Evolutionary conservation across 2,888 invertebrate genomes (phyloP), one percentile per base, ranked within the genome.

Genomic region (Heliconius ethilla): DNA sequence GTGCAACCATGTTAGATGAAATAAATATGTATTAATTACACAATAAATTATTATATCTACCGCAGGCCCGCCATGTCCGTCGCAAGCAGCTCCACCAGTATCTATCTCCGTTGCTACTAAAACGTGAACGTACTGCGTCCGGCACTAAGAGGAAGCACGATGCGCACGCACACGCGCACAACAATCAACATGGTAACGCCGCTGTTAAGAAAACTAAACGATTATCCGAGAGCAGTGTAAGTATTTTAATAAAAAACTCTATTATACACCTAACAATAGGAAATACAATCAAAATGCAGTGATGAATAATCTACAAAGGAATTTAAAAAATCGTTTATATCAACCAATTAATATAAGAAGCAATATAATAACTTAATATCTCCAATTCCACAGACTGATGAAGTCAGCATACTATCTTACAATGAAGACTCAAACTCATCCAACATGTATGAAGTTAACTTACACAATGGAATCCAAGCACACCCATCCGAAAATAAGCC

Each of bases 41-140:
- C 18, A 18, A 15, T 51, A 51, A 18, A 51, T 18, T 6, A 51
- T 6, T 15, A 15, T 18, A 18, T 51, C 18, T 51, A 51, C 40
- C n/a, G 4, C 97, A 98, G 94, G 98, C 98, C 1, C 96, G 97
- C 9, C 97, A 98, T 90, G 98, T 99, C 0, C 97, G 97, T 82
- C 96, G 97, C 87, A 97, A 96, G 90, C 97, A 97, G 84, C 92
- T 98, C 63, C 95, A 95, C 82, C 96, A 96, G 86, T 98, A 97
- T 91, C 92, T 97, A 81, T 96, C 97, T 11, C 95, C 95, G 18
- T 96, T 96, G 82, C 94, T 97, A 81, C 89, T 97, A 74, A 96
- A 96, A 87, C 95, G 96, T 63, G 97, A 97, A 88, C 95, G 96
- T 79, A 97, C 96, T 85, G 95, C 95, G 37, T 96, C 96, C n/a